Evolutionary conservation across 1,140 invertebrate genomes (phyloP).

Genomic region (Dolichoris vasculosae): DNA sequence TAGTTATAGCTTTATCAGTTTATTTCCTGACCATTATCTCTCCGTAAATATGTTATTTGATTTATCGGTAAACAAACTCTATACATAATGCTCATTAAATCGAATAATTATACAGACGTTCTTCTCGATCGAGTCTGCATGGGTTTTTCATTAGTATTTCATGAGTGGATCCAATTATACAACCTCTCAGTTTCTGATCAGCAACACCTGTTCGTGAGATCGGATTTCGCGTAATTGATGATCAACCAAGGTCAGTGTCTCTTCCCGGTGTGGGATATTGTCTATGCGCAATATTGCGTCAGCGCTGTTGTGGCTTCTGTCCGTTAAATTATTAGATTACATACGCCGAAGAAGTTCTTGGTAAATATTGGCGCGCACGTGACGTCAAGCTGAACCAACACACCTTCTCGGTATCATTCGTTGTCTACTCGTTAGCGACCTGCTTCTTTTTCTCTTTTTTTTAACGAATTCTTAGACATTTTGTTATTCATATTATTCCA

Average conservation of each 20-base stretch:
- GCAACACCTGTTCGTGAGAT: background rate
- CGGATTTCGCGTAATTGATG: conserved; percentile 49
- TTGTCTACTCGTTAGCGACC: background rate
- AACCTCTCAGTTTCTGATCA: background rate
- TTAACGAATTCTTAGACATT: background rate
- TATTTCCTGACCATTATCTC: too few species aligned
- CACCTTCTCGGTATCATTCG: background rate
- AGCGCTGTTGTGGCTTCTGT: conserved; percentile 52
- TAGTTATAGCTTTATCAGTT: too few species aligned
- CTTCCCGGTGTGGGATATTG: conserved; percentile 55
- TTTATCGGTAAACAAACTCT: too few species aligned
- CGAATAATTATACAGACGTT: background rate
- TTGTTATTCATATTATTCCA: background rate
- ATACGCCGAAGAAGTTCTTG: conserved; percentile 43
- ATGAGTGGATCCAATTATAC: background rate
- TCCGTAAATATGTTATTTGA: too few species aligned
- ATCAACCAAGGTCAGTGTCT: conserved; percentile 65
- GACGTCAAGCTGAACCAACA: conserved; percentile 4
- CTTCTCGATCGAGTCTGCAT: background rate
- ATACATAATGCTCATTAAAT: background rate
- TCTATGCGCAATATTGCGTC: conserved; percentile 7
- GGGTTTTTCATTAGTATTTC: background rate
- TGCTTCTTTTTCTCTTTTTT: background rate
- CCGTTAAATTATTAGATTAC: conserved; percentile 61
- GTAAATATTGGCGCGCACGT: conserved; percentile 33